These are phyloP conservation scores for Macrostomum cliftonense DNA, from an alignment of 2,888 invertebrate genomes.

Conservation along the genomic window DNA sequence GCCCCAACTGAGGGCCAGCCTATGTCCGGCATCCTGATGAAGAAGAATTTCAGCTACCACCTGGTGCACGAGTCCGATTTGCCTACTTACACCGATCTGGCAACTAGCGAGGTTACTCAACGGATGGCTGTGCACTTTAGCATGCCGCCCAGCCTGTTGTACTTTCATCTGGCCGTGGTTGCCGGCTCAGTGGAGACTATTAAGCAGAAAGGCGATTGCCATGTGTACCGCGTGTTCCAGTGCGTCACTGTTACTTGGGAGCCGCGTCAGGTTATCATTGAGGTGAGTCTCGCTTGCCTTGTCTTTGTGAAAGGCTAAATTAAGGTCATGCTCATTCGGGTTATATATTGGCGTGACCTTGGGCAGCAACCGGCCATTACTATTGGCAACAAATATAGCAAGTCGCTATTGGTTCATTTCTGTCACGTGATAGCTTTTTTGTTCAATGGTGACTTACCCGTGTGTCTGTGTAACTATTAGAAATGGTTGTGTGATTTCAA, in stretches of 20 bases:
- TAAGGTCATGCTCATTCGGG: too few species aligned
- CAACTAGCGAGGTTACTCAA: constrained; percentile 75
- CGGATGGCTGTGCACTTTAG: constrained; percentile 71
- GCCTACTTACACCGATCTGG: constrained; percentile 84
- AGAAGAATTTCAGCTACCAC: constrained; percentile 93
- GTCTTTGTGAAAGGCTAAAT: too few species aligned
- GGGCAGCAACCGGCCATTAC: too few species aligned
- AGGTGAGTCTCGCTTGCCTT: constrained; percentile 48
- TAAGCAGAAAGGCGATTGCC: constrained; percentile 35
- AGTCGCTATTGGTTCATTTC: too few species aligned
- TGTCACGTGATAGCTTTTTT: too few species aligned
- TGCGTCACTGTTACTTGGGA: constrained; percentile 63
- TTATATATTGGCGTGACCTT: too few species aligned
- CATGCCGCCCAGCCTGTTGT: constrained; percentile 47
- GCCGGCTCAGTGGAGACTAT: constrained; percentile 29
- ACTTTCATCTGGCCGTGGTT: constrained; percentile 37
- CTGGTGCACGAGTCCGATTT: constrained; percentile 73
- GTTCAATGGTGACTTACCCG: too few species aligned
- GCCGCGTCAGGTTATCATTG: constrained; percentile 60
- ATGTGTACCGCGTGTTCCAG: constrained; percentile 59
- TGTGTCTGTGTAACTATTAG: too few species aligned
- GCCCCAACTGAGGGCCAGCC: constrained; percentile 57
- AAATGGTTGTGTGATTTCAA: too few species aligned
- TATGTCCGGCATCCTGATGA: constrained; percentile 78
- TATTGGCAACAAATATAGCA: too few species aligned